Base-by-base conservation (phyloP, 2,888 invertebrate species). In the Cryptocheilus praepositus region DNA sequence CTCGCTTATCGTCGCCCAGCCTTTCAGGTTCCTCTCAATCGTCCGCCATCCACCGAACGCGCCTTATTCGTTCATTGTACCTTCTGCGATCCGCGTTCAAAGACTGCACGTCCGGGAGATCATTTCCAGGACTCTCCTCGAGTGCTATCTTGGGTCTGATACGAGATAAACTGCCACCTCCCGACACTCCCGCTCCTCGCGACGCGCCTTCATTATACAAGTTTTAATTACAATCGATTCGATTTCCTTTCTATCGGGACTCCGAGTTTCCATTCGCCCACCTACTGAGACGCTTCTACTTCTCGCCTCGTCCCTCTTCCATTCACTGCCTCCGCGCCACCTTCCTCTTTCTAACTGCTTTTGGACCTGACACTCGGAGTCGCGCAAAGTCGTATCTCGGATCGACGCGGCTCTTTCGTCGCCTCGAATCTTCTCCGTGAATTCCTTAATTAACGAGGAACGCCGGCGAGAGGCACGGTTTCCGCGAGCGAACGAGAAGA, bases 171-270 rank as follows among this genome's bases (percentile, higher is more conserved):
- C 36, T 11, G 1, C 36, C 36, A 7, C 36, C 36, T 1, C 7
- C 36, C 36, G 7, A 36, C 4, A 7, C 36, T 11, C 53, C 54
- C 56, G 25, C 36, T 13, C n/a, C 52, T 51, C 46, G 25, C 21
- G 59, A n/a, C 21, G 43, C 59, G 53, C 59, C 65, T 73, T 71
- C 70, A 70, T 80, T 79, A 69, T 63, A 66, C 70, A 80, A 81
- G 71, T 81, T 81, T 81, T 81, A 80, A 80, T 81, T 81, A 76
- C 77, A 80, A 73, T 74, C 70, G 67, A 70, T 76, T 73, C 72
- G 71, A 81, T 77, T 80, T 76, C 71, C 74, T 77, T 73, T 74
- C 66, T 67, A 57, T 36, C 22, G 59, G 56, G 49, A 55, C 49
- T 65, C 51, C 36, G 44, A 65, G 54, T 68, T 68, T 58, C 56